Conservation (phyloP, 2,888 invertebrate genomes). For the Nephrocerus scutellatus region DNA sequence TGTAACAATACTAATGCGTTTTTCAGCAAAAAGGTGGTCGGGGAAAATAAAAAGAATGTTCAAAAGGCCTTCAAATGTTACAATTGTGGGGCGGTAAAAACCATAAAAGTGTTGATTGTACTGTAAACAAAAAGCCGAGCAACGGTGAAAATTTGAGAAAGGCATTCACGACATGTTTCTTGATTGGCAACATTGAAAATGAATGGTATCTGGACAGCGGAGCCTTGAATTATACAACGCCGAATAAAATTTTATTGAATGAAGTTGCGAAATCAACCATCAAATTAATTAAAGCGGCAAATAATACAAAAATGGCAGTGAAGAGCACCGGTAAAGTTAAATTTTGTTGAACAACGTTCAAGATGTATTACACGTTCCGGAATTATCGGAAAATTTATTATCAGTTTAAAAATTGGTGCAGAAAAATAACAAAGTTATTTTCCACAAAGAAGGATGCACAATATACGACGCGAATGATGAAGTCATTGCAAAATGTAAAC, state of each 20-base stretch:
- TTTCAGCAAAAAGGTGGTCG: slow-evolving; percentile 2
- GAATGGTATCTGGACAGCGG: slow-evolving; percentile 1
- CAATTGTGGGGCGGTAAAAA: slow-evolving; percentile 11
- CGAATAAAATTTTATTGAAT: too few relatives aligned
- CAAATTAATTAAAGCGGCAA: too few relatives aligned
- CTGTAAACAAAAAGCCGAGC: neutral
- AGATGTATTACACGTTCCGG: too few relatives aligned
- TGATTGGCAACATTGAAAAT: neutral
- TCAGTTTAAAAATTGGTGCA: slow-evolving; percentile 8
- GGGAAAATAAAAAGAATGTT: slow-evolving; percentile 2
- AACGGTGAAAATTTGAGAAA: slow-evolving; percentile 5
- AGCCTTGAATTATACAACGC: neutral
- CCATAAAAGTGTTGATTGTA: slow-evolving; percentile 12
- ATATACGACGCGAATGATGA: slow-evolving; percentile 6
- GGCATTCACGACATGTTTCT: slow-evolving; percentile 3
- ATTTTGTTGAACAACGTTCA: too few relatives aligned
- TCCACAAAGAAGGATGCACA: slow-evolving; percentile 7
- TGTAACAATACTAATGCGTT: slow-evolving; percentile 4
- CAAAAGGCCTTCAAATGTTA: slow-evolving; percentile 8
- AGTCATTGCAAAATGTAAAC: slow-evolving; percentile 4
- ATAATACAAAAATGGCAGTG: too few relatives aligned
- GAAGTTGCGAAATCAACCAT: too few relatives aligned
- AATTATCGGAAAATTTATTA: slow-evolving; percentile 7
- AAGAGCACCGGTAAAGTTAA: too few relatives aligned
- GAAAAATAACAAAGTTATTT: slow-evolving; percentile 8